Base-by-base conservation (phyloP, 2,797 vertebrate genomes). In the Eutrigla gurnardus region DNA sequence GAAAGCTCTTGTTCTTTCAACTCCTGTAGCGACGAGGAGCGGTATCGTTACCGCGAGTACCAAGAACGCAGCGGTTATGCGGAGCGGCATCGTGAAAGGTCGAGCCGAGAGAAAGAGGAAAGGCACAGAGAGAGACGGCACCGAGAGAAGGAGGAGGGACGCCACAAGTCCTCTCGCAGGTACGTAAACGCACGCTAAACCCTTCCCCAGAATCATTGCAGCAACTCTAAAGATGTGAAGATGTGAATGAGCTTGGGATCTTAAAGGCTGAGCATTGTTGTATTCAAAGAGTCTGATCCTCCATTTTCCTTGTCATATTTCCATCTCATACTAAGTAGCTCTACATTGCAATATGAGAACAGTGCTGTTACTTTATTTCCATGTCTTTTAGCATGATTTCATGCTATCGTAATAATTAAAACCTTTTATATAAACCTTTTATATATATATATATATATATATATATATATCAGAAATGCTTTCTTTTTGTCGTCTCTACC, bases 91-190 rank as follows among this genome's bases (percentile, higher is more conserved):
- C 94, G 95, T 4, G 95, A 96, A 40, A 88, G 97, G 80, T 90
- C 92, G 4, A 99, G 98, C 82, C 94, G 98, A 59, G 98, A 99
- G 90, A 99, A 99, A 40, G 98, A 99, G 77, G 98, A 99, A 42
- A 88, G 97, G 13, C 98, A 99, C 87, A 92, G 97, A 84, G 98
- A 99, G 80, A 95, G 97, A 71, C 94, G 98, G 47, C 98, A 99
- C 92, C 83, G 98, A 82, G 98, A 99, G 88, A 99, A 99, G 75
- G 98, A 99, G 80, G 98, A 99, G 43, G 94, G 96, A 0, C 95
- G 97, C 59, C 98, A 99, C 93, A 99, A 99, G 95, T 98, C 98
- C 15, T 99, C 98, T 42, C 95, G 98, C 90, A 98, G 98, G 98
- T 98, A 92, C 1, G 15, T 3, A 1, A 42, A 45, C 7, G 32